A percentile compares a stretch with the other conserved stretches of the same genome.
phyloP scores from a whole-genome alignment of 2,888 invertebrate genomes.

The Drosophila helvetica region DNA sequence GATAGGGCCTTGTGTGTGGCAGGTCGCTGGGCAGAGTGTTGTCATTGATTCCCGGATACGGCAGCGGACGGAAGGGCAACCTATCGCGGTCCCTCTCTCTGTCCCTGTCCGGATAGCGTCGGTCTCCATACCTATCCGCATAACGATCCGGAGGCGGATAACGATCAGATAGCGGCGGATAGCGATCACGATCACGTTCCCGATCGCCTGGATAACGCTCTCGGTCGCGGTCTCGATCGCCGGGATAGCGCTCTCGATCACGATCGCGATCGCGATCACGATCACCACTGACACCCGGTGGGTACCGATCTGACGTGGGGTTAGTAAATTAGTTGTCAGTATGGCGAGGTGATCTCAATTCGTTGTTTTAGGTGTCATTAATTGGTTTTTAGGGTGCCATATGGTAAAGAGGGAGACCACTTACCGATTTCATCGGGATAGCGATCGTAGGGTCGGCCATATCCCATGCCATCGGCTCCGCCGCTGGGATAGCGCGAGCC shows the following conservation, averaged over 20 bases:
- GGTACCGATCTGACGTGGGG: conserved; percentile 77
- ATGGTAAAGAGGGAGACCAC: neutral
- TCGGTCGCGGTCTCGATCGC: conserved; percentile 66
- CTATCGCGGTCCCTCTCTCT: conserved; percentile 61
- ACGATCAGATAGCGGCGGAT: conserved; percentile 55
- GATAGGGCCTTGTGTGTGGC: conserved; percentile 82
- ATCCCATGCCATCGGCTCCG: conserved; percentile 66
- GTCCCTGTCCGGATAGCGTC: conserved; percentile 53
- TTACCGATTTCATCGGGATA: conserved; percentile 79
- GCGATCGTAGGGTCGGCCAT: conserved; percentile 81
- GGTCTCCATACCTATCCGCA: conserved; percentile 59
- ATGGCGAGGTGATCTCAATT: conserved; percentile 41
- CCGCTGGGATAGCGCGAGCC: conserved; percentile 38
- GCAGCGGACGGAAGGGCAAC: conserved; percentile 74
- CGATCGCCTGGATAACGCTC: conserved; percentile 68
- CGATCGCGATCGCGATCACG: conserved; percentile 72
- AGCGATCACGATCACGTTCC: conserved; percentile 62
- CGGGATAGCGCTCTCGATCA: conserved; percentile 67
- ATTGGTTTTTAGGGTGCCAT: conserved; percentile 15
- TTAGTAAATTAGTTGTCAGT: conserved; percentile 81
- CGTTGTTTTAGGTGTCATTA: conserved; percentile 51
- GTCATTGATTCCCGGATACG: conserved; percentile 80
- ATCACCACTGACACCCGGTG: conserved; percentile 70
- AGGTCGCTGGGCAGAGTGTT: conserved; percentile 81
- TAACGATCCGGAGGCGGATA: conserved; percentile 55